Percentiles rank a stretch among this genome's conserved stretches.
Conservation (phyloP, 2,888 invertebrate species). For the Drosophila cognata region DNA sequence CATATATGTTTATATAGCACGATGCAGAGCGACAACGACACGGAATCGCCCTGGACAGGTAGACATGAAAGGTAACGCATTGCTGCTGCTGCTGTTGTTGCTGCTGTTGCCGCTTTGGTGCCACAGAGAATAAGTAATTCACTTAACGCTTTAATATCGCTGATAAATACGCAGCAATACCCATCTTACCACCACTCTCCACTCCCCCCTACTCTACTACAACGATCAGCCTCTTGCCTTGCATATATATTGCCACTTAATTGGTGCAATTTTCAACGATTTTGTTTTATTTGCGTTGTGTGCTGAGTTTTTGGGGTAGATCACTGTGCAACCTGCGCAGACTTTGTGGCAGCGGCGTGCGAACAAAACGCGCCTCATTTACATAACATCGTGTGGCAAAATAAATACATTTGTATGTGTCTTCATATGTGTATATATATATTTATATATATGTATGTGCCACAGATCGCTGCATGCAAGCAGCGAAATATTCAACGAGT, state of each 20-base stretch:
- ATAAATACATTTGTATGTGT: not conserved
- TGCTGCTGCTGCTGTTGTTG: conserved; percentile 32
- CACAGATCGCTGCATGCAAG: not conserved
- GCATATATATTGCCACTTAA: conserved; percentile 71
- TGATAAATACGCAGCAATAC: conserved; percentile 76
- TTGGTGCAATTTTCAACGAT: conserved; percentile 80
- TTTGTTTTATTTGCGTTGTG: conserved; percentile 73
- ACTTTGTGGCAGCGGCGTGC: conserved; percentile 76
- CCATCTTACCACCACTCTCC: conserved; percentile 1
- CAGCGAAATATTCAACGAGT: not conserved
- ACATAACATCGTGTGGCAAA: conserved; percentile 51
- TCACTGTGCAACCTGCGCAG: conserved; percentile 55
- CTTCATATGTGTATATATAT: not conserved
- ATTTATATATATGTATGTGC: not conserved
- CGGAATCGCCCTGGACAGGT: conserved; percentile 57
- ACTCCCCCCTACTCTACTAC: not conserved
- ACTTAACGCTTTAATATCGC: conserved; percentile 83
- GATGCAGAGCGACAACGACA: conserved; percentile 29
- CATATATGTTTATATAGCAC: conserved; percentile 14
- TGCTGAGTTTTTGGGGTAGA: conserved; percentile 18
- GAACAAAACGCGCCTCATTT: conserved; percentile 68
- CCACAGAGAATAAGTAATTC: conserved; percentile 77
- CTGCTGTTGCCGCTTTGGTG: conserved; percentile 19
- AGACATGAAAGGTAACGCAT: conserved; percentile 82
- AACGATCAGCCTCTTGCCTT: not conserved